Conservation (phyloP, 2,113 vertebrate genomes). For the Oxygymnocypris stewartii region DNA sequence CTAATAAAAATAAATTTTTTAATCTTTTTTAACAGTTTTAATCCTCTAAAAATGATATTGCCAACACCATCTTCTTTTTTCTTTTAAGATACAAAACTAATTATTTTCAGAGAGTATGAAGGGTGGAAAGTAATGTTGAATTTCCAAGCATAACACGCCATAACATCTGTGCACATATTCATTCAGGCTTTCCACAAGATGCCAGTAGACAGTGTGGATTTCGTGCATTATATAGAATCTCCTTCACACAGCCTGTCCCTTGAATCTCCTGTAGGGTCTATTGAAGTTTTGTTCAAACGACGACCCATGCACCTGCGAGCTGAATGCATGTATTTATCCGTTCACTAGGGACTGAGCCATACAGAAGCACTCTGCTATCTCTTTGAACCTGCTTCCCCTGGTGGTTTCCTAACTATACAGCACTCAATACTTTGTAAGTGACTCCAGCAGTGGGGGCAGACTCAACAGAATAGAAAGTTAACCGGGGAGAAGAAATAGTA, state of each 20-base stretch:
- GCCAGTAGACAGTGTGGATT: conserved; percentile 31
- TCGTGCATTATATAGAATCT: conserved; percentile 4
- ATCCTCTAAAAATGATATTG: conserved; percentile 41
- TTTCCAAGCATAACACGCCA: conserved; percentile 59
- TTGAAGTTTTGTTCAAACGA: conserved; percentile 46
- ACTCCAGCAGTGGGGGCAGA: conserved; percentile 77
- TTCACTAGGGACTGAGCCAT: conserved; percentile 71
- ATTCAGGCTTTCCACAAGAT: conserved; percentile 45
- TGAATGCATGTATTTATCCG: conserved; percentile 72
- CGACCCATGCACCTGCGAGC: conserved; percentile 56
- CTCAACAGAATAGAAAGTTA: conserved; percentile 72
- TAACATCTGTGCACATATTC: conserved; percentile 57
- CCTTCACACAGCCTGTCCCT: not conserved
- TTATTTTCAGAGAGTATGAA: conserved; percentile 57
- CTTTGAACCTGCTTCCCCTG: conserved; percentile 77
- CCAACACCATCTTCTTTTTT: conserved; percentile 62
- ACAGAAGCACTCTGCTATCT: conserved; percentile 72
- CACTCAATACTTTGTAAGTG: conserved; percentile 79
- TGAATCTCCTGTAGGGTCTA: not conserved
- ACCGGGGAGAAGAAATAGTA: conserved; percentile 56
- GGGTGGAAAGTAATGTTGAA: conserved; percentile 53
- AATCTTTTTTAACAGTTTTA: no score
- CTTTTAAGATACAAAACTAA: conserved; percentile 62
- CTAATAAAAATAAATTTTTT: no score
- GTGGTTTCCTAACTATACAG: conserved; percentile 76